These are phyloP conservation scores for Solenodon paradoxus DNA, from an alignment of 2,113 vertebrate species.

Conservation along the genomic window DNA sequence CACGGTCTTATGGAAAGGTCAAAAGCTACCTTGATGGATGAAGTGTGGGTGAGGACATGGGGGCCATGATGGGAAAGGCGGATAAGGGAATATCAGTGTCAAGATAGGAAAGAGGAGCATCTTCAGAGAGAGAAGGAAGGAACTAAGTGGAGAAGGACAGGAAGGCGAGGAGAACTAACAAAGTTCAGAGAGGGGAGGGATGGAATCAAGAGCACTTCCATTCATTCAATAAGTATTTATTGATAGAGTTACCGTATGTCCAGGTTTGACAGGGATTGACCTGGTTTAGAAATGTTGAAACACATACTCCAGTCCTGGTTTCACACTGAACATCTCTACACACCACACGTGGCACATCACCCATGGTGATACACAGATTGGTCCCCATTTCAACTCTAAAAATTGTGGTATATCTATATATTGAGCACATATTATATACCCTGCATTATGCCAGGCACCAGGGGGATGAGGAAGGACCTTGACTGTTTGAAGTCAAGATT, in stretches of 20 bases:
- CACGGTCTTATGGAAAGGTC: neutral
- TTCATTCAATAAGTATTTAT: neutral
- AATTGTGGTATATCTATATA: no score
- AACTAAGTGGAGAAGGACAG: neutral
- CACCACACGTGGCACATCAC: no score
- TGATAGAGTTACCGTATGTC: no score
- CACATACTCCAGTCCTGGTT: no score
- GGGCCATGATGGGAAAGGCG: neutral
- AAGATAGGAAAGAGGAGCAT: neutral
- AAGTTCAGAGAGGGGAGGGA: neutral
- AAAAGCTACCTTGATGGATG: neutral
- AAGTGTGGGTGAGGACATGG: neutral
- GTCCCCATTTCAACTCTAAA: no score
- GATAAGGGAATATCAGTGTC: neutral
- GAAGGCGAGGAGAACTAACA: neutral
- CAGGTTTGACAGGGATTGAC: no score
- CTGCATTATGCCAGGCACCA: neutral
- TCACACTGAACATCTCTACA: no score
- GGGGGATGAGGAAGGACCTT: neutral
- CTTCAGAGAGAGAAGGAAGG: neutral
- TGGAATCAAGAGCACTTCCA: neutral
- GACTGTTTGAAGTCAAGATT: neutral
- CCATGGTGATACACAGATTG: no score
- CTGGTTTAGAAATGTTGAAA: no score
- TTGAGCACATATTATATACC: neutral